Evolutionary conservation across 1,140 invertebrate genomes (phyloP).

Genomic region (Cydia splendana): DNA sequence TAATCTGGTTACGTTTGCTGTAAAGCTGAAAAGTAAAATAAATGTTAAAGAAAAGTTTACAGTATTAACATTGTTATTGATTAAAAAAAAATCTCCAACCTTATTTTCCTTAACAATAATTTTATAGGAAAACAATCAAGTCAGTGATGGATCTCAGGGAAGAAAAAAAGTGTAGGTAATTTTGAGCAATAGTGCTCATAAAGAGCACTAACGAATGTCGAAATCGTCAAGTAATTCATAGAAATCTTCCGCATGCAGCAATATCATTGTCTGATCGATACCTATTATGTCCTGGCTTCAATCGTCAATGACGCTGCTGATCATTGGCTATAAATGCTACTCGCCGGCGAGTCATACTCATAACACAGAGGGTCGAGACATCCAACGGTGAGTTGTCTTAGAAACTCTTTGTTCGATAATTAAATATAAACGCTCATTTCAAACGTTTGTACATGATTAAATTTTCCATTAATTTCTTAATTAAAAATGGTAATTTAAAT

Average conservation of each 20-base stretch:
- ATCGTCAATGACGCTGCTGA: not conserved
- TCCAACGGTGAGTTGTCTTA: conserved; percentile 18
- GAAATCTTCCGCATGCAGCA: conserved; percentile 6
- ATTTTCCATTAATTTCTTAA: no score
- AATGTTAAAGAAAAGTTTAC: no score
- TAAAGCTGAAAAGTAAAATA: no score
- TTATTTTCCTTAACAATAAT: no score
- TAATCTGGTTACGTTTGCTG: no score
- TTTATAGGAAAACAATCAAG: no score
- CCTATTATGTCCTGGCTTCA: conserved; percentile 23
- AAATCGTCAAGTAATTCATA: not conserved
- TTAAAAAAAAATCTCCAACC: no score
- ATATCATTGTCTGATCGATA: conserved; percentile 10
- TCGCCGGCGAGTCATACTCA: not conserved
- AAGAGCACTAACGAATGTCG: not conserved
- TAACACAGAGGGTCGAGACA: not conserved
- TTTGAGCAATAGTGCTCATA: not conserved
- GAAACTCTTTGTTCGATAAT: not conserved
- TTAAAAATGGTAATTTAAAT: no score
- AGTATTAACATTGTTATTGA: no score
- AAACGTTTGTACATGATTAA: no score
- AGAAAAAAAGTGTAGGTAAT: not conserved
- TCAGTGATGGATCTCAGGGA: not conserved
- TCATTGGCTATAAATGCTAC: conserved; percentile 17
- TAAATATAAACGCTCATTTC: not conserved